Base-by-base conservation (phyloP, 2,797 vertebrate genomes). In the Otolemur crassicaudatus region DNA sequence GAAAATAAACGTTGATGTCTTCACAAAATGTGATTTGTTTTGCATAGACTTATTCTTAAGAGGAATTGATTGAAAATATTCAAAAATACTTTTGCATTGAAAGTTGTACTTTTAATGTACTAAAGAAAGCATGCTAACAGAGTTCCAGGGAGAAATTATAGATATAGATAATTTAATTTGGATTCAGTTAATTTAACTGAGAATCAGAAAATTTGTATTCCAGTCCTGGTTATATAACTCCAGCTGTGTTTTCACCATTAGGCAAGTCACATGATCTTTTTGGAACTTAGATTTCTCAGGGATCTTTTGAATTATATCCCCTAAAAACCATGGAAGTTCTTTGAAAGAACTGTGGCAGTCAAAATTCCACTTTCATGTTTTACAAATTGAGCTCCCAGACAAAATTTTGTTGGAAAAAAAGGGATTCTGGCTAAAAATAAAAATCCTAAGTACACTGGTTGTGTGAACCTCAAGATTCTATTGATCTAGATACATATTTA, bases 21-120 rank as follows among this genome's bases (percentile, higher is more conserved):
- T 87, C 85, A 82, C n/a, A 72, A 76, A 90, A 63, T 76, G 16
- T 61, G 20, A 81, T 77, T 82, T 94, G 9, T 9, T 20, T 80
- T 83, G n/a, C 63, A 46, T 86, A 73, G 40, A 95, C 89, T 73
- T 83, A 70, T 81, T 94, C 79, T 83, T 53, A 69, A n/a, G 49
- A 65, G 63, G 13, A 94, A 76, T 77, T 76, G 58, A 88, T 87
- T 89, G 92, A 61, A 96, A 94, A 69, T 65, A 25, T 77, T 75
- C 65, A 65, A 37, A 61, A 67, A n/a, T 63, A 37, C 3, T 43
- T 79, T 72, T 67, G 19, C 6, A 67, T 82, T 67, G 27, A 73
- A 91, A 91, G 46, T 70, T 53, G 70, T 46, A 23, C 34, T 22
- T 14, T 53, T 53, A 53, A 53, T 53, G 14, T 43, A n/a, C 29